These are phyloP conservation scores for Festucalex cinctus DNA, from an alignment of 2,113 vertebrate species.

Conservation along the genomic window DNA sequence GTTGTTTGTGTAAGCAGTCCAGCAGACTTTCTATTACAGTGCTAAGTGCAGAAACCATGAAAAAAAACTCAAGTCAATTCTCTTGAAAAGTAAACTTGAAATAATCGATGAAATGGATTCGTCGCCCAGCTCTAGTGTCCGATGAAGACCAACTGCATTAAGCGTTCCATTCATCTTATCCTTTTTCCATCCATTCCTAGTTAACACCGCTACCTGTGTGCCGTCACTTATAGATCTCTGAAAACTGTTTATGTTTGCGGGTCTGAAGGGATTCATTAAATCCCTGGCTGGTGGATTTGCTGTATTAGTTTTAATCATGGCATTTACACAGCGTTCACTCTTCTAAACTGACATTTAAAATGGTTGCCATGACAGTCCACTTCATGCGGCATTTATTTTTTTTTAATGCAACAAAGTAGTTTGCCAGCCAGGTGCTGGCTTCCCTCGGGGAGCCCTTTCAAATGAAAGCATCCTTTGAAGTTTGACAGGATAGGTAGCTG, in stretches of 20 bases:
- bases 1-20: too few relatives aligned
- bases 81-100: neutral
- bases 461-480: constrained; percentile 59
- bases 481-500: constrained; percentile 39
- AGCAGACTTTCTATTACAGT: too few relatives aligned
- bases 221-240: neutral
- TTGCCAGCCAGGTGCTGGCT: constrained; percentile 55
- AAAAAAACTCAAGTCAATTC: too few relatives aligned
- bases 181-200: neutral
- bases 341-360: constrained; percentile 27
- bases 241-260: neutral
- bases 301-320: constrained; percentile 14
- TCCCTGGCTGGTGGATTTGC: constrained; percentile 13
- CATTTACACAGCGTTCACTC: constrained; percentile 13
- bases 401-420: constrained; percentile 54
- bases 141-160: neutral
- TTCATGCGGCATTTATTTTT: constrained; percentile 34
- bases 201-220: neutral
- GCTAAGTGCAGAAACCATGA: too few relatives aligned
- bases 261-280: constrained; percentile 10
- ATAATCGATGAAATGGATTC: neutral
- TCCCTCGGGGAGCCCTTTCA: constrained; percentile 55
- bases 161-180: neutral
- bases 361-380: constrained; percentile 67
- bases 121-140: neutral